Percentiles rank a stretch among this genome's conserved stretches.
Evolutionary conservation across 1,140 invertebrate genomes (phyloP).

Genomic region (Bombus turneri): DNA sequence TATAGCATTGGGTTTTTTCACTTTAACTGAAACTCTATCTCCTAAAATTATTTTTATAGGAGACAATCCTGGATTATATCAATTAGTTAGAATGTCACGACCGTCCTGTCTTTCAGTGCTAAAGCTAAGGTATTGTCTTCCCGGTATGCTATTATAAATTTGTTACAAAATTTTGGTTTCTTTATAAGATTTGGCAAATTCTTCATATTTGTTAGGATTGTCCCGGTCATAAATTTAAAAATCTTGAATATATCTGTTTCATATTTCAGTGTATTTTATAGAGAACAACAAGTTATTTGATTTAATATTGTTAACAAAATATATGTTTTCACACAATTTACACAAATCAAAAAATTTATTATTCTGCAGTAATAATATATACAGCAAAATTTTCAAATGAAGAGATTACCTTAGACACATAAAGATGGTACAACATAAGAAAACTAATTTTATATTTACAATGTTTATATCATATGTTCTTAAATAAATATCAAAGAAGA

Average conservation of each 20-base stretch:
- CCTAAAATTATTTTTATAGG: neutral
- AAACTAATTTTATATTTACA: neutral
- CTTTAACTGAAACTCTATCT: neutral
- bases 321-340: neutral
- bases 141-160: neutral
- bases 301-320: neutral
- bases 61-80: neutral
- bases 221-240: neutral
- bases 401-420: neutral
- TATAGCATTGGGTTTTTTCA: neutral
- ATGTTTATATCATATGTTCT: neutral
- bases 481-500: neutral
- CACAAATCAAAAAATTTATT: constrained; percentile 21
- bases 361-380: neutral
- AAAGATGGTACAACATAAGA: neutral
- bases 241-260: neutral
- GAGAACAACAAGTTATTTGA: neutral
- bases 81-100: neutral
- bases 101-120: neutral
- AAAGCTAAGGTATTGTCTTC: neutral
- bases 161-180: constrained; percentile 38
- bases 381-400: neutral
- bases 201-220: constrained; percentile 57
- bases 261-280: neutral
- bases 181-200: constrained; percentile 43